phyloP scores from a whole-genome alignment of 92 coral and sea anemone genomes.

The Zoanthus sociatus region DNA sequence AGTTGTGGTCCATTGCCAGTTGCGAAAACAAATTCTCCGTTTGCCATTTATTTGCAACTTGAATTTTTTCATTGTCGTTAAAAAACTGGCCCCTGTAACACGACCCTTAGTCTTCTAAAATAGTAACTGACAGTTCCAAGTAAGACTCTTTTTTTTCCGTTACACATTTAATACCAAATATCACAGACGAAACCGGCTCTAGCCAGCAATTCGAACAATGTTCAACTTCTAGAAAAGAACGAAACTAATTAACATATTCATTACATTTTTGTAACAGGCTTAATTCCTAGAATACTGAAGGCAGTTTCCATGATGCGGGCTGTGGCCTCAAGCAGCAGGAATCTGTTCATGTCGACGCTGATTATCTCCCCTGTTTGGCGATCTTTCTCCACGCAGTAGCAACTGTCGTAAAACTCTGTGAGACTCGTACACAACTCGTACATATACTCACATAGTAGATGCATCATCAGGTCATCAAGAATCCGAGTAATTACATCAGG shows the following conservation, averaged over 20 bases:
- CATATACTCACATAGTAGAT: slow-evolving; percentile 91
- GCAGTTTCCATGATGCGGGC: slow-evolving; percentile 96
- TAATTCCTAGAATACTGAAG: slow-evolving; percentile 91
- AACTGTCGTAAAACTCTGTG: slow-evolving; percentile 97
- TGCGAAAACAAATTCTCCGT: too few species aligned
- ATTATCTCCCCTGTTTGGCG: slow-evolving; percentile 88
- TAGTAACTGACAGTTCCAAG: too few species aligned
- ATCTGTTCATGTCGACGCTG: slow-evolving; percentile 80
- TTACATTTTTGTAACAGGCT: slow-evolving; percentile 94
- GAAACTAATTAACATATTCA: background rate
- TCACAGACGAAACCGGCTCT: too few species aligned
- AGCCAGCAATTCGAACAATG: too few species aligned
- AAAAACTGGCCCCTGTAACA: too few species aligned
- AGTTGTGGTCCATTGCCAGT: too few species aligned
- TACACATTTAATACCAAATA: too few species aligned
- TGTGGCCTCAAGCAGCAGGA: slow-evolving; percentile 91
- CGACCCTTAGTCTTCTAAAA: too few species aligned
- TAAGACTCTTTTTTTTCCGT: too few species aligned
- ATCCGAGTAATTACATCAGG: slow-evolving; percentile 91
- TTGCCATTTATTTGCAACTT: too few species aligned
- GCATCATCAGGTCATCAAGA: slow-evolving; percentile 89
- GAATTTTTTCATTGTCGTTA: too few species aligned
- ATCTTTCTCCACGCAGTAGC: slow-evolving; percentile 99
- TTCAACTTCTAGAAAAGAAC: too few species aligned
- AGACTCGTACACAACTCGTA: slow-evolving; percentile 96